A percentile compares a stretch with the other conserved stretches of the same genome.
These are phyloP conservation scores for Lutjanus argentimaculatus DNA, from an alignment of 2,797 vertebrate species.

Conservation along the genomic window DNA sequence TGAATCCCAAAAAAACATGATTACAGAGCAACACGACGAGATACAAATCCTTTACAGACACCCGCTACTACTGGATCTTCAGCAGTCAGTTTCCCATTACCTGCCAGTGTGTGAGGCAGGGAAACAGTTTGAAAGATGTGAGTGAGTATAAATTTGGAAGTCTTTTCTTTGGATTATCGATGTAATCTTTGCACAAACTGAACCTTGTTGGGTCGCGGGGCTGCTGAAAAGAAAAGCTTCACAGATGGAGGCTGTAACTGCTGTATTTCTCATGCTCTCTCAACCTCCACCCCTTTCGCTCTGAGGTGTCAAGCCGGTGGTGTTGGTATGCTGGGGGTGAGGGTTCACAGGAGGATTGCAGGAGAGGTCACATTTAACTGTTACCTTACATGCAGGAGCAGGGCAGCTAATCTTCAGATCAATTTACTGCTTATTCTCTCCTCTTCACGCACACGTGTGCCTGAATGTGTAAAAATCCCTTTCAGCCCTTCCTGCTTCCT, in stretches of 20 bases:
- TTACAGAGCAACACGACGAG: slow-evolving; percentile 9
- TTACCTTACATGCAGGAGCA: slow-evolving; percentile 23
- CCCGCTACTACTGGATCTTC: background rate
- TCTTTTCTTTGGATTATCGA: slow-evolving; percentile 34
- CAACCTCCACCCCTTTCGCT: slow-evolving; percentile 7
- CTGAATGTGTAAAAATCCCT: slow-evolving; percentile 30
- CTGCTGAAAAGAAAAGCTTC: background rate
- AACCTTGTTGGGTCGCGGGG: background rate
- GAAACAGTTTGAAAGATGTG: background rate
- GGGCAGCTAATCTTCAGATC: slow-evolving; percentile 34
- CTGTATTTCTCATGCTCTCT: slow-evolving; percentile 26
- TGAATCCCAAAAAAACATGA: slow-evolving; percentile 30
- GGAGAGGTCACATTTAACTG: slow-evolving; percentile 34
- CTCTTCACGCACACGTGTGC: slow-evolving; percentile 1
- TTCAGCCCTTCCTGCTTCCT: slow-evolving; percentile 26
- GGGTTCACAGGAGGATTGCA: slow-evolving; percentile 8
- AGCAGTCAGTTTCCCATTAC: slow-evolving; percentile 1
- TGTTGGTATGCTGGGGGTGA: slow-evolving; percentile 27
- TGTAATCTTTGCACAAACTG: slow-evolving; percentile 1
- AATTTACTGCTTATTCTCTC: slow-evolving; percentile 32
- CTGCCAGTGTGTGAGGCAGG: background rate
- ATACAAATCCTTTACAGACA: slow-evolving; percentile 39
- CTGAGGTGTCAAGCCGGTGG: slow-evolving; percentile 9
- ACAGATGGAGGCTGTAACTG: background rate
- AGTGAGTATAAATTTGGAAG: background rate